Evolutionary conservation across 2,797 vertebrate species (phyloP).

Genomic region (Perdix hodgsoniae): DNA sequence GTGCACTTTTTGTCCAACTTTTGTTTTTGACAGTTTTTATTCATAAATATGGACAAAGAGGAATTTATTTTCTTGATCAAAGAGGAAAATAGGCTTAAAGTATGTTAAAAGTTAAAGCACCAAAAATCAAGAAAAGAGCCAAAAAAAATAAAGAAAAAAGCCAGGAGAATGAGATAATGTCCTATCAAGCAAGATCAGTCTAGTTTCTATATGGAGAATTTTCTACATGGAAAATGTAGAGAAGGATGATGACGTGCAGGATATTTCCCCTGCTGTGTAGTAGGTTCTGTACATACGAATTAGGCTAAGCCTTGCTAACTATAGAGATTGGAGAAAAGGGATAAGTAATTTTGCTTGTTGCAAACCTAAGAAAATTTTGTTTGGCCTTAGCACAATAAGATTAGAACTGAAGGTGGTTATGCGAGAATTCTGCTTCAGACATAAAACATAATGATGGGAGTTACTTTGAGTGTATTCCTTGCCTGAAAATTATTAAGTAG

Average conservation of each 20-base stretch:
- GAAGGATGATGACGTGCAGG: not conserved
- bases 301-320: not conserved
- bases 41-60: not conserved
- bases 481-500: not conserved
- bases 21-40: not conserved
- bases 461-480: not conserved
- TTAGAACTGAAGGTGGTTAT: not conserved
- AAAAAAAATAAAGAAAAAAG: not conserved
- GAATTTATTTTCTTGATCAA: not conserved
- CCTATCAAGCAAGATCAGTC: not conserved
- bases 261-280: not conserved
- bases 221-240: not conserved
- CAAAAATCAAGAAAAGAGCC: not conserved
- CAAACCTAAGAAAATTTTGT: not conserved
- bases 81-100: not conserved
- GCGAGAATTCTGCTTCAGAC: not conserved
- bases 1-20: not conserved
- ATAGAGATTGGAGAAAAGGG: not conserved
- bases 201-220: not conserved
- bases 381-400: not conserved
- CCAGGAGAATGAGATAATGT: not conserved
- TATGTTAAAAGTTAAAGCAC: accelerated
- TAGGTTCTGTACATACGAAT: not conserved
- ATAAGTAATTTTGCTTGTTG: not conserved
- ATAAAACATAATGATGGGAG: not conserved